phyloP scores from a whole-genome alignment of 2,888 invertebrate species.

The Brenthis daphne region DNA sequence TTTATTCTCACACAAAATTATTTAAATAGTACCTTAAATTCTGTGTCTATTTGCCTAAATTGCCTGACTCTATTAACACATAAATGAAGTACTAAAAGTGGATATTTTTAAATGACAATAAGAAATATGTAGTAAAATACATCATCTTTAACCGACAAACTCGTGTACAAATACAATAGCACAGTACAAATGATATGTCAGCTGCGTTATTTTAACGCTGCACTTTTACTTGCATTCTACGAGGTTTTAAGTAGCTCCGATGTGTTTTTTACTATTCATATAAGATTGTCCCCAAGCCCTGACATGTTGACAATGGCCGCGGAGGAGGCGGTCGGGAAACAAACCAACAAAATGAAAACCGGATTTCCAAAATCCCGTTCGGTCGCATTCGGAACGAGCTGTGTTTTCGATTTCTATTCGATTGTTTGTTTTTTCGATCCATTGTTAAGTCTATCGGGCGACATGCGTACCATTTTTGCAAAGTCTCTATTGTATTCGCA shows the following conservation, averaged over 20 bases:
- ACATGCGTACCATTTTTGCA: conserved; percentile 79
- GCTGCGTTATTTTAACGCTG: conserved; percentile 21
- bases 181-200: conserved; percentile 11
- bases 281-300: conserved; percentile 42
- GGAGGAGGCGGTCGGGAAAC: conserved; percentile 56
- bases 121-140: too few relatives aligned
- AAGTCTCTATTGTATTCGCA: conserved; percentile 74
- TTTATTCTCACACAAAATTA: too few relatives aligned
- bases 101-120: too few relatives aligned
- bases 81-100: too few relatives aligned
- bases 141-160: too few relatives aligned
- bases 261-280: conserved; percentile 44
- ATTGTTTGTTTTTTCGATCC: conserved; percentile 78
- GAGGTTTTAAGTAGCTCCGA: conserved; percentile 33
- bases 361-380: conserved; percentile 82
- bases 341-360: conserved; percentile 73
- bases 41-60: too few relatives aligned
- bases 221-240: conserved; percentile 35
- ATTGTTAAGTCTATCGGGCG: conserved; percentile 71
- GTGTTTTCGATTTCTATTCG: conserved; percentile 81
- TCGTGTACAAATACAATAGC: not conserved
- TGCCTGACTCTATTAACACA: too few relatives aligned
- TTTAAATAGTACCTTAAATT: too few relatives aligned
- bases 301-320: conserved; percentile 55
- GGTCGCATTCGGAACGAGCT: conserved; percentile 73